Evolutionary conservation across 2,797 vertebrate species (phyloP).

Genomic region (Lutjanus argentimaculatus): DNA sequence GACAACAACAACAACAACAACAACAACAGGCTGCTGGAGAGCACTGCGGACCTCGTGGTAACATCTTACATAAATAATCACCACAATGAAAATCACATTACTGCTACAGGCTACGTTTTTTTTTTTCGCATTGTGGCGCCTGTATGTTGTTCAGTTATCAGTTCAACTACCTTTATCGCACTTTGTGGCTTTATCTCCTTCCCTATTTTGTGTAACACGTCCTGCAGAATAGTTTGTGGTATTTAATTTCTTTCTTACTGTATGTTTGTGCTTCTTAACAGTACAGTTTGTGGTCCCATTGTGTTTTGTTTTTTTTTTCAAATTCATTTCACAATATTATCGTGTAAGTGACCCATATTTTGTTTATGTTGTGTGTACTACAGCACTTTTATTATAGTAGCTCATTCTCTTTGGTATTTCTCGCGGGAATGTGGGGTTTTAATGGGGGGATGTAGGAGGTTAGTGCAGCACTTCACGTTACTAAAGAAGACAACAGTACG

Average conservation of each 20-base stretch:
- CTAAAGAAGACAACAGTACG: constrained; percentile 62
- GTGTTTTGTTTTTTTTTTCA: neutral
- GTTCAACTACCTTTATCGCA: neutral
- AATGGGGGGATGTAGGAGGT: constrained; percentile 24
- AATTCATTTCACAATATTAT: too few species aligned
- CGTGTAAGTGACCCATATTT: neutral
- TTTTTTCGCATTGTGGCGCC: neutral
- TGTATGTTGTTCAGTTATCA: neutral
- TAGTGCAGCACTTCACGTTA: constrained; percentile 53
- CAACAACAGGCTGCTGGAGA: constrained; percentile 50
- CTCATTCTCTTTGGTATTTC: neutral
- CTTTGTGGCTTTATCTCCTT: neutral
- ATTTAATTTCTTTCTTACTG: neutral
- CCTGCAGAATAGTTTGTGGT: too few species aligned
- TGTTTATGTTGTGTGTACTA: constrained; percentile 7
- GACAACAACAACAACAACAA: constrained; percentile 53
- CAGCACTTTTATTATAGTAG: neutral
- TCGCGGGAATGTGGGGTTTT: neutral
- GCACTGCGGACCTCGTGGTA: constrained; percentile 74
- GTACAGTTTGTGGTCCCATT: neutral
- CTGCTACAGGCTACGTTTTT: neutral
- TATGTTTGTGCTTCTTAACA: neutral
- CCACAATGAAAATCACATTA: constrained; percentile 21
- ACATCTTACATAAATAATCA: constrained; percentile 32
- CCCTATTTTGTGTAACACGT: neutral